Evolutionary conservation across 2,797 vertebrate species (phyloP).

Genomic region (Lacerta agilis): DNA sequence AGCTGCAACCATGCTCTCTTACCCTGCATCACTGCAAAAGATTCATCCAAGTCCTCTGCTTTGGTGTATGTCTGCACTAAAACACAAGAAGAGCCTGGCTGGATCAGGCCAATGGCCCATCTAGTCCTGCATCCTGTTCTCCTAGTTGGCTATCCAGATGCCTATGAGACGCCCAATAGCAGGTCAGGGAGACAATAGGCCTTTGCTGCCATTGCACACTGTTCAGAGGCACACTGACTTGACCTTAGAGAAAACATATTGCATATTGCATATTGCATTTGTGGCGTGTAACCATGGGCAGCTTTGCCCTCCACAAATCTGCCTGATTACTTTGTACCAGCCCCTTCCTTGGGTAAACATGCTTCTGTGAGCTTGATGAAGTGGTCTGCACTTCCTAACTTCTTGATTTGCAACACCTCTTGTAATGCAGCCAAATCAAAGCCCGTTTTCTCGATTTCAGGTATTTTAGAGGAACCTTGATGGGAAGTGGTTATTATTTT

Average conservation of each 20-base stretch:
- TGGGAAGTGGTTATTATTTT: background rate
- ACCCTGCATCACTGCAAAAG: background rate
- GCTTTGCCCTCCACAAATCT: background rate
- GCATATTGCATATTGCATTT: background rate
- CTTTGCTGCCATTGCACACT: background rate
- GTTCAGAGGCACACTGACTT: background rate
- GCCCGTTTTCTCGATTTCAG: background rate
- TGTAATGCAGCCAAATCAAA: background rate
- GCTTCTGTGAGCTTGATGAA: background rate
- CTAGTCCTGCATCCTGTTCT: background rate
- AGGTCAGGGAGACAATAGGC: too few relatives aligned
- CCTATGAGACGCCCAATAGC: background rate
- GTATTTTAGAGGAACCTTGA: background rate
- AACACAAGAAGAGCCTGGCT: background rate
- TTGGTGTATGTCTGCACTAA: background rate
- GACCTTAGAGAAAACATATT: background rate
- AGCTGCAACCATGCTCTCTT: background rate
- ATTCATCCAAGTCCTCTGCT: background rate
- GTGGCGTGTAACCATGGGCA: background rate
- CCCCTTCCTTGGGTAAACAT: background rate
- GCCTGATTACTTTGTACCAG: background rate
- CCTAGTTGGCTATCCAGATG: background rate
- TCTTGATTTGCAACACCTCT: background rate
- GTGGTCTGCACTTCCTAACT: background rate
- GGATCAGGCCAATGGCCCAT: background rate